Evolutionary conservation across 2,797 vertebrate genomes (phyloP), one percentile per base, ranked within the genome.

Genomic region (Cryptoprocta ferox): DNA sequence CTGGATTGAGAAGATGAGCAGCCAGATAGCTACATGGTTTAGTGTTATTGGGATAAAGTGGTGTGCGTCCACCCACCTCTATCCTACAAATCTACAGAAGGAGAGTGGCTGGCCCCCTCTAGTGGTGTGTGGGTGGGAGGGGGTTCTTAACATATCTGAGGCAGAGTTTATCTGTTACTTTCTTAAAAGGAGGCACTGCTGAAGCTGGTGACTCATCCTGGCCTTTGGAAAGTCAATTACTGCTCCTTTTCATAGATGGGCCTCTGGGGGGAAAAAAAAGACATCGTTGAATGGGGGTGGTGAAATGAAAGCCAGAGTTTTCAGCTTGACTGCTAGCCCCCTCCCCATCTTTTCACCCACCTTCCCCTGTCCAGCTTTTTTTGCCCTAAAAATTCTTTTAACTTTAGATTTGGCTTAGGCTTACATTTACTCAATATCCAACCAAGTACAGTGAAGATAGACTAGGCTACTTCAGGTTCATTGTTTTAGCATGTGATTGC

Each of bases 361-460:
- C 14, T 48, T 82, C 61, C 45, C 30, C 70, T 89, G 79, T 28
- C 39, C 39, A 78, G 24, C 65, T 28, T 68, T 81, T 94, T 81
- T 93, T 84, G 11, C 75, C 48, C 45, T 73, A 76, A 97, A 93
- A 91, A 71, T 50, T 65, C 50, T 88, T 91, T 82, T 66, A 68
- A 68, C 48, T 94, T 79, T 84, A 90, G 28, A 63, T 37, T 93
- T 96, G 75, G 7, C 10, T 92, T 81, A 37, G 75, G 71, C 16
- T 89, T 78, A 82, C 53, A 39, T 96, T 95, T 95, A 68, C 48
- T 89, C 79, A 92, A 70, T 89, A 92, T 45, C 80, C 70, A 94
- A 10, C 81, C 66, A 87, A 42, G 9, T 65, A 91, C 48, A 65
- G n/a, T 68, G 61, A 86, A 78, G 70, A 45, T 80, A 80, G 90